Evolutionary conservation across 2,113 vertebrate genomes (phyloP).

Genomic region (Scortum barcoo): DNA sequence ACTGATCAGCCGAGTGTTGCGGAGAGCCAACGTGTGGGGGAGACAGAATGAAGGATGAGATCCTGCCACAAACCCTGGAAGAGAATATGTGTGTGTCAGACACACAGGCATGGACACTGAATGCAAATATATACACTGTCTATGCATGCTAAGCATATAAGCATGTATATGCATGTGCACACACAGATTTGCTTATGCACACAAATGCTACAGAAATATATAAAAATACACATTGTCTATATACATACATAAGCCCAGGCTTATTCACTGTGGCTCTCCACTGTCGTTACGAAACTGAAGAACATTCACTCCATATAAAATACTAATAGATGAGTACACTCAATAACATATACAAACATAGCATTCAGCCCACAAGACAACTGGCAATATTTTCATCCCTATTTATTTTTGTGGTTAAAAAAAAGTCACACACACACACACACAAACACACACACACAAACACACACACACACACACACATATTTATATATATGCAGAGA

Average conservation of each 20-base stretch:
- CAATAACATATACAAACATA: conserved; percentile 1
- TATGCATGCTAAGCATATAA: conserved; percentile 8
- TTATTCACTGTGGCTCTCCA: conserved; percentile 20
- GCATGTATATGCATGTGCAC: not conserved
- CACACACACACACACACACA: no score
- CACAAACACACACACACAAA: no score
- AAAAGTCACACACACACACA: conserved; percentile 32
- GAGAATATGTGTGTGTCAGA: conserved; percentile 48
- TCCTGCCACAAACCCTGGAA: conserved; percentile 62
- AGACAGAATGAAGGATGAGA: conserved; percentile 85
- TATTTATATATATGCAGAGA: conserved; percentile 29
- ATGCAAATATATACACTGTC: conserved; percentile 3
- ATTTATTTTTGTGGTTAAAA: conserved; percentile 33
- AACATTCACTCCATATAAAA: conserved; percentile 31
- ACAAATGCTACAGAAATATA: conserved; percentile 36
- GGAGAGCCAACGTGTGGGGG: conserved; percentile 84
- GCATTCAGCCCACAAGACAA: conserved; percentile 18
- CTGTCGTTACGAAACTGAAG: not conserved
- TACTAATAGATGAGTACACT: not conserved
- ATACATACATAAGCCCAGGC: conserved; percentile 23
- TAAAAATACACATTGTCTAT: conserved; percentile 17
- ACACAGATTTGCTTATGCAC: conserved; percentile 22
- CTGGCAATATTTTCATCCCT: conserved; percentile 7
- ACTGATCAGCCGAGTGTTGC: conserved; percentile 90
- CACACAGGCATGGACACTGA: conserved; percentile 7